Evolutionary conservation across 1,140 invertebrate genomes (phyloP).

Genomic region (Cryptotermes secundus): DNA sequence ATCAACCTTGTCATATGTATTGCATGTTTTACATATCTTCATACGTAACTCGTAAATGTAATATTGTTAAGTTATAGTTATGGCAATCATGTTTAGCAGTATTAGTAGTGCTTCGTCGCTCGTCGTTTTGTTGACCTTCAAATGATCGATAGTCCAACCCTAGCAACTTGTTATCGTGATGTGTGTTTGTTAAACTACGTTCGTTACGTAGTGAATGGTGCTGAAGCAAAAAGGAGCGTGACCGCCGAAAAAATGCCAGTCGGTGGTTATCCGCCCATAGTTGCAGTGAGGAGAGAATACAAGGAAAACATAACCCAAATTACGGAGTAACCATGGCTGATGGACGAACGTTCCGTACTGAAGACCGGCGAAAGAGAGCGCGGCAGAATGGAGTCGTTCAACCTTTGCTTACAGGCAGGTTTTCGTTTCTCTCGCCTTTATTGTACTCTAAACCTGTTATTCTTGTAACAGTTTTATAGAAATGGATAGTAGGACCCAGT

Average conservation of each 20-base stretch:
- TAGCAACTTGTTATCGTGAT: neutral
- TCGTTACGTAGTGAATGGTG: neutral
- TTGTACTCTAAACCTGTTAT: neutral
- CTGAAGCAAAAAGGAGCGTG: neutral
- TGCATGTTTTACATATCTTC: too few species aligned
- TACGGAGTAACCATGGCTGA: neutral
- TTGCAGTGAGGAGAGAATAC: neutral
- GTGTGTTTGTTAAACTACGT: neutral
- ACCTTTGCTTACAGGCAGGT: constrained; percentile 45
- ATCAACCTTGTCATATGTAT: too few species aligned
- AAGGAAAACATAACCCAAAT: neutral
- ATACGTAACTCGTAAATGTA: too few species aligned
- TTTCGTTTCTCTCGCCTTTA: neutral
- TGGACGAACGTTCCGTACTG: neutral
- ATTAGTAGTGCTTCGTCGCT: neutral
- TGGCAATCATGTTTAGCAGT: neutral
- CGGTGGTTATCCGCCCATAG: neutral
- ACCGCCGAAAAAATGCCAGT: neutral
- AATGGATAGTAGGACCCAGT: too few species aligned
- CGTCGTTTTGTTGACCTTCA: neutral
- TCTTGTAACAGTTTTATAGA: too few species aligned
- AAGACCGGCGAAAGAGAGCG: constrained; percentile 46
- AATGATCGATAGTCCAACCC: neutral
- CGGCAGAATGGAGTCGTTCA: constrained; percentile 79
- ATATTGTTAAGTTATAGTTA: neutral